A percentile compares a stretch with the other conserved stretches of the same genome.
These are phyloP conservation scores for Seladonia tumulorum DNA, from an alignment of 2,888 invertebrate species.

Conservation along the genomic window DNA sequence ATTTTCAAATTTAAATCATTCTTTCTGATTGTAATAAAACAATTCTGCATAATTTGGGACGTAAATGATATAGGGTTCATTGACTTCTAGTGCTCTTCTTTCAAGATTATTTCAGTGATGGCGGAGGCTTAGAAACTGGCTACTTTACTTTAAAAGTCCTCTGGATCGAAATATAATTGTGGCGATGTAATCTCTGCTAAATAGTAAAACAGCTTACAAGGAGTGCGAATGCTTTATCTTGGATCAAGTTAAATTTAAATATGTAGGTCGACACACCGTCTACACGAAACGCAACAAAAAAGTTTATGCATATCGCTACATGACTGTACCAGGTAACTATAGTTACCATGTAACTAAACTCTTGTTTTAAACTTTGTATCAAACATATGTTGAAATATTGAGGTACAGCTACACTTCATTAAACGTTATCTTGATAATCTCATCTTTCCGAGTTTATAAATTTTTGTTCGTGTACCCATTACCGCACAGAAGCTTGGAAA, in stretches of 20 bases:
- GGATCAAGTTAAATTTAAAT: slow-evolving; percentile 2
- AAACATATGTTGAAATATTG: too few species aligned
- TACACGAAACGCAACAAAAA: slow-evolving; percentile 17
- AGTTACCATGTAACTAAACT: too few species aligned
- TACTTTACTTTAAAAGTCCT: neutral
- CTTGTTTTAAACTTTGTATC: too few species aligned
- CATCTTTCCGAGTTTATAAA: too few species aligned
- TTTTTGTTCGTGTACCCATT: too few species aligned
- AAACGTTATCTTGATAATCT: too few species aligned
- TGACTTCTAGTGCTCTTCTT: slow-evolving; percentile 12
- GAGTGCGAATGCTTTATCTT: slow-evolving; percentile 13
- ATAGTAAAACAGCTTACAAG: slow-evolving; percentile 20
- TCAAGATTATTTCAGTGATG: slow-evolving; percentile 21
- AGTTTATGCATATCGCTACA: neutral
- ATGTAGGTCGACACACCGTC: neutral
- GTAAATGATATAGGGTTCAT: slow-evolving; percentile 15
- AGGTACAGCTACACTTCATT: too few species aligned
- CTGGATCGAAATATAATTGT: neutral
- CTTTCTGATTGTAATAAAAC: neutral
- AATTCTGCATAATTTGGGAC: neutral
- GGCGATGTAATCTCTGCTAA: slow-evolving; percentile 26
- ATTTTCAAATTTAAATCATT: neutral
- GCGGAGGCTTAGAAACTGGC: neutral
- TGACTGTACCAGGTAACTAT: neutral
- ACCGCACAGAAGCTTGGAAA: too few species aligned